phyloP scores from a whole-genome alignment of 2,797 vertebrate genomes.

The Aselliscus stoliczkanus region DNA sequence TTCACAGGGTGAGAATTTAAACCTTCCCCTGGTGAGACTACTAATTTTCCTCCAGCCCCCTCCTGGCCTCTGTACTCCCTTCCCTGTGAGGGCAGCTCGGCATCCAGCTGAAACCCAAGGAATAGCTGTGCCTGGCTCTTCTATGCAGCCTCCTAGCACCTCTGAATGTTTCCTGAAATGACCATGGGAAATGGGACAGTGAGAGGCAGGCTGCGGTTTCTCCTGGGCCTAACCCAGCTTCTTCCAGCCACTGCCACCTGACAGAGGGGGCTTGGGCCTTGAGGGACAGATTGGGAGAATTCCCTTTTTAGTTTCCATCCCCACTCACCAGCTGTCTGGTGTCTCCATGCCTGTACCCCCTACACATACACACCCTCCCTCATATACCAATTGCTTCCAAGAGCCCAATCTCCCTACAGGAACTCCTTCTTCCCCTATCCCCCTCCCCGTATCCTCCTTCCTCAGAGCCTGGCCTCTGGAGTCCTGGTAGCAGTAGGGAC shows the following conservation, averaged over 20 bases:
- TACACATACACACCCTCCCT: background rate
- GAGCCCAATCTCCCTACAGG: background rate
- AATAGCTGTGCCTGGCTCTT: background rate
- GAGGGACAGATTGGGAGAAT: background rate
- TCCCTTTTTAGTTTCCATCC: background rate
- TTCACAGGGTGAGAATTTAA: slow-evolving; percentile 70
- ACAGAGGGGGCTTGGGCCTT: background rate
- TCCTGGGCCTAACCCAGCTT: background rate
- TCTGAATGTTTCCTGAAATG: background rate
- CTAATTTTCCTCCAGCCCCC: slow-evolving; percentile 36
- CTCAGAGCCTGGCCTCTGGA: background rate
- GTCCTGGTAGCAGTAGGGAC: background rate
- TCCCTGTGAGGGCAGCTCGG: background rate
- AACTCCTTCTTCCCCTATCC: background rate
- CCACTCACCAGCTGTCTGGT: background rate
- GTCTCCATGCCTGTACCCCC: background rate
- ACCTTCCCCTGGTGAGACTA: slow-evolving; percentile 59
- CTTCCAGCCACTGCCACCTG: background rate
- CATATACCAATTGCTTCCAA: background rate
- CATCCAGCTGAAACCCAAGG: background rate
- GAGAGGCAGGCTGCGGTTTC: background rate
- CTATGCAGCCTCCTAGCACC: background rate
- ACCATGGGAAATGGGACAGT: background rate
- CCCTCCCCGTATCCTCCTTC: background rate
- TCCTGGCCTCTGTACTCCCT: background rate